Base-by-base conservation (phyloP, 2,797 vertebrate genomes). In the Tiaroga cobitis region DNA sequence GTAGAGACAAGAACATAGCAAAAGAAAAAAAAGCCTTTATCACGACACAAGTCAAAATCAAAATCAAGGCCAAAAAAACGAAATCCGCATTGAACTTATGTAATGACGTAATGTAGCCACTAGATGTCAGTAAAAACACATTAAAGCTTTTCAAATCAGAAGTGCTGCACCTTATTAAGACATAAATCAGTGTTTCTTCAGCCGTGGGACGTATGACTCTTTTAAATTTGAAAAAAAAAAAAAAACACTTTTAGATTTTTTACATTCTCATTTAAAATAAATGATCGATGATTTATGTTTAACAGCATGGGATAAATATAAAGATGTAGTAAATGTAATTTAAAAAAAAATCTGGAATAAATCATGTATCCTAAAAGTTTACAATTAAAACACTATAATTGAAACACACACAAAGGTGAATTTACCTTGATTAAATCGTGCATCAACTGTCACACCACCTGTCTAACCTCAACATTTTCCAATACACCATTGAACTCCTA, bases 101-200 rank as follows among this genome's bases (percentile, higher is more conserved):
- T 32, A 67, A 49, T 34, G 39, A 80, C 41, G 46, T 24, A 49
- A 49, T 68, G 1, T 18, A 19, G 51, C 73, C 80, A 70, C 73
- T 78, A 82, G 85, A 81, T 86, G 85, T 70, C 85, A 82, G 21
- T 78, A 86, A 67, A 59, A 59, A 67, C 56, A 43, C 59, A 68
- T 68, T 43, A 3, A 63, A 32, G 26, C 18, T 65, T 59, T 11
- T 63, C 26, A 29, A 32, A 24, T 39, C 41, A 19, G 4, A 37
- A 51, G n/a, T 1, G 61, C 8, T 61, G 11, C n/a, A 13, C 11
- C 2, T 15, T 26, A 61, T 61, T 61, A 26, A 13, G 37, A 41
- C 8, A 21, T 19, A 61, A 0, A 18, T 51, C 8, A 1, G 10
- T 3, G 7, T 59, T 37, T 76, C 6, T 56, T 37, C 29, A 15